These are phyloP conservation scores for Selene dorsalis DNA, from an alignment of 2,797 vertebrate genomes.

Conservation along the genomic window DNA sequence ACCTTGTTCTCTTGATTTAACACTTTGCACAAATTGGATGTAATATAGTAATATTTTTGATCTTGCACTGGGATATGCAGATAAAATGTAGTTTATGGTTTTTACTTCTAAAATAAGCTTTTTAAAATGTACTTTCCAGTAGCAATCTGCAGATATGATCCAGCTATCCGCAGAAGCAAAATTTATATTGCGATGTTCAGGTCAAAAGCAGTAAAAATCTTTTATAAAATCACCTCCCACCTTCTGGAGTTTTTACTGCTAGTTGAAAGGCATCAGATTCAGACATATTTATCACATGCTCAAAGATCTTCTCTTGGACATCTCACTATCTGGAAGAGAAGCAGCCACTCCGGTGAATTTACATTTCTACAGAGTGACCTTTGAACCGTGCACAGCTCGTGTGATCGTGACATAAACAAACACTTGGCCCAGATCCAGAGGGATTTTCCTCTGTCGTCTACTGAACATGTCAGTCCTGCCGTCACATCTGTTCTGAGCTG, in stretches of 20 bases:
- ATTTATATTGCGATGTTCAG: background rate
- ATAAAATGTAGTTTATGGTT: background rate
- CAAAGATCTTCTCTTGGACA: too few species aligned
- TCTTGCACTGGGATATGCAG: background rate
- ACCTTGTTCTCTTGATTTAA: too few species aligned
- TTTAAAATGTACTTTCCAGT: background rate
- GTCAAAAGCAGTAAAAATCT: background rate
- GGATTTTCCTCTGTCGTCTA: background rate
- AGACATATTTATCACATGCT: too few species aligned
- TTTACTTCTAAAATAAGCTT: background rate
- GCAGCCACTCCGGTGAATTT: background rate
- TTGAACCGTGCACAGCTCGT: background rate
- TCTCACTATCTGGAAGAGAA: background rate
- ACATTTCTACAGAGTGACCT: background rate
- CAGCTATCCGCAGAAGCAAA: background rate
- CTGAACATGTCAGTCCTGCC: background rate
- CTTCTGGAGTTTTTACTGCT: too few species aligned
- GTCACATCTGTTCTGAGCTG: constrained; percentile 28
- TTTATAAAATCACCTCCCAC: too few species aligned
- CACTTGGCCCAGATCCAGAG: background rate
- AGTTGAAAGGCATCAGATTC: background rate
- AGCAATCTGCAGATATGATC: background rate
- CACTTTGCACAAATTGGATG: too few species aligned
- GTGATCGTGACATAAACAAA: background rate
- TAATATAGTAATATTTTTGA: background rate